phyloP scores from a whole-genome alignment of 2,797 vertebrate species.

The Sebastes steindachneri region DNA sequence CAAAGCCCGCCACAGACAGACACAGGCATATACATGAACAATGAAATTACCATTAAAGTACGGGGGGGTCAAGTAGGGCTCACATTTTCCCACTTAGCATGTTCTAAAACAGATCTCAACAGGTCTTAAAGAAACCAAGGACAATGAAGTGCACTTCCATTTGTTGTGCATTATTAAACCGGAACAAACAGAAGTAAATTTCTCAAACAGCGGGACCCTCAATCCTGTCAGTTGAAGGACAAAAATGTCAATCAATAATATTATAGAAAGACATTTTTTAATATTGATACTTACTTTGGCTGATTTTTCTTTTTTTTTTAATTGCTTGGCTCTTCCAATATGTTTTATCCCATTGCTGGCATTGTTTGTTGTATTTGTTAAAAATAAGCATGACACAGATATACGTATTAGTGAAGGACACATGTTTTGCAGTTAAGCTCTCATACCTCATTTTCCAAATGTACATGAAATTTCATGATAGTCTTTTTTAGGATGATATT shows the following conservation, averaged over 20 bases:
- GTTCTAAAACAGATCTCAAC: background rate
- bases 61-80: rapidly evolving
- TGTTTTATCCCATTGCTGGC: background rate
- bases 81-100: too few species aligned
- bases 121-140: too few species aligned
- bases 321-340: background rate
- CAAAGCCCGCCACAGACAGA: background rate
- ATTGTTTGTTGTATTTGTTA: background rate
- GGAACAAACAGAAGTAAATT: too few species aligned
- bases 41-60: background rate
- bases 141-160: too few species aligned
- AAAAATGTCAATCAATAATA: too few species aligned
- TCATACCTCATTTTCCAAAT: background rate
- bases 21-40: too few species aligned
- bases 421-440: background rate
- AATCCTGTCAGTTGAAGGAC: too few species aligned
- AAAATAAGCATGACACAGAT: background rate
- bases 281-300: background rate
- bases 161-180: too few species aligned
- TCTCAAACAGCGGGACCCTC: background rate
- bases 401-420: background rate
- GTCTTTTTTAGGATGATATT: background rate
- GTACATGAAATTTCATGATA: background rate
- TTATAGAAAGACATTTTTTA: background rate
- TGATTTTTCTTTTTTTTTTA: background rate